Evolutionary conservation across 2,888 invertebrate genomes (phyloP), one percentile per base, ranked within the genome.

Genomic region (Troides oblongomaculatus): DNA sequence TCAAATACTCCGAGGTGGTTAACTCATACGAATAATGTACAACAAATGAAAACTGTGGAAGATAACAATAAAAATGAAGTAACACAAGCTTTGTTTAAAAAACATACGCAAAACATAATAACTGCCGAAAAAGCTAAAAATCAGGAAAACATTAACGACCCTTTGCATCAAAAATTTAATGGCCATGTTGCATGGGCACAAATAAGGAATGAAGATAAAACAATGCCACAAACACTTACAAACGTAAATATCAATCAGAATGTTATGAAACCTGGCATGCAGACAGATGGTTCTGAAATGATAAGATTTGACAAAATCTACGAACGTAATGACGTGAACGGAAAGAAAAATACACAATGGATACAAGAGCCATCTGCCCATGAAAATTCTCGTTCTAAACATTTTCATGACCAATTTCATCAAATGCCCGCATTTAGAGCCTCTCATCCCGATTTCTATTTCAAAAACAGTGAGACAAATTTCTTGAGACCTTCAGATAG

Each of bases 401-500:
- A 66, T 8, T 50, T 50, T 17, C 50, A 66, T 1, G 69, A 70
- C 36, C 65, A 70, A 61, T 62, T 62, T 30, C n/a, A 14, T 8
- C 25, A 63, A 30, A 18, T 36, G 50, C 69, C 57, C 1, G 46
- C 66, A 17, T 12, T 59, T 46, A n/a, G 23, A 56, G 58, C 30
- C 18, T 58, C 69, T 25, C 62, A 53, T 23, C 36, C 58, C 25
- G 30, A 64, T 46, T 53, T 60, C 14, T 53, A 23, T 43, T 64
- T 21, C 14, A 53, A 36, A 30, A 64, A 30, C 12, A 62, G 58
- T 36, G 62, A 62, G 36, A 58, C 25, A 23, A 30, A 58, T 53
- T 53, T 50, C 30, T 21, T 50, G 17, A 43, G 50, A 23, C 14
- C 36, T n/a, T 57, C 36, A 14, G 58, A 58, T 25, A 57, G 57